Base-by-base conservation (phyloP, 2,888 invertebrate genomes). In the Tipula lateralis region DNA sequence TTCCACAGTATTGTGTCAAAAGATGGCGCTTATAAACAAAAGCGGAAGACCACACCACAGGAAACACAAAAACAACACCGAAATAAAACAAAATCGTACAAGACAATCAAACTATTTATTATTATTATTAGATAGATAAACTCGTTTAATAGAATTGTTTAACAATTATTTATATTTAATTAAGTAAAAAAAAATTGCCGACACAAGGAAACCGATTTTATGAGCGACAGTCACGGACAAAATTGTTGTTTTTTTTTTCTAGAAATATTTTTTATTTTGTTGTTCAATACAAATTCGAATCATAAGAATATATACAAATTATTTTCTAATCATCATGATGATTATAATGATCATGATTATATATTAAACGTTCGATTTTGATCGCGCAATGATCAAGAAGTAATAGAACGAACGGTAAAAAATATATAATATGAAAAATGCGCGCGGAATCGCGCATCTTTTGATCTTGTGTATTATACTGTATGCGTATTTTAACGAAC, bases 201-300 rank as follows among this genome's bases (percentile, higher is more conserved):
- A 66, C 66, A 66, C 66, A 66, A 66, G 66, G 24, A 66, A 24
- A 66, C 66, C 66, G 66, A 66, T 66, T 66, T 66, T 66, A 66
- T 66, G 66, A 66, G 66, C 66, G 66, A 66, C 66, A 66, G 66
- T 66, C 66, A 66, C 66, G 66, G 66, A 66, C 66, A 66, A 24
- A 24, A 24, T 24, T n/a, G n/a, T n/a, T n/a, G n/a, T 24, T 66
- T 44, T 44, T 44, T n/a, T 39, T 44, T 44, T 16, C 16, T 44
- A 44, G 13, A 44, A 44, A 44, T 44, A 44, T n/a, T 44, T 44
- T n/a, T n/a, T 50, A 6, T 50, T 50, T 50, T 50, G 39, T 50
- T 50, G 39, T 39, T 39, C 13, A 39, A 39, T 39, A 39, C 16
- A 44, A 44, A 44, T 44, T 44, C 44, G n/a, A 44, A 44, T 44